Evolutionary conservation across 2,113 vertebrate genomes (phyloP), one percentile per base, ranked within the genome.

Genomic region (Diphyllodes magnificus): DNA sequence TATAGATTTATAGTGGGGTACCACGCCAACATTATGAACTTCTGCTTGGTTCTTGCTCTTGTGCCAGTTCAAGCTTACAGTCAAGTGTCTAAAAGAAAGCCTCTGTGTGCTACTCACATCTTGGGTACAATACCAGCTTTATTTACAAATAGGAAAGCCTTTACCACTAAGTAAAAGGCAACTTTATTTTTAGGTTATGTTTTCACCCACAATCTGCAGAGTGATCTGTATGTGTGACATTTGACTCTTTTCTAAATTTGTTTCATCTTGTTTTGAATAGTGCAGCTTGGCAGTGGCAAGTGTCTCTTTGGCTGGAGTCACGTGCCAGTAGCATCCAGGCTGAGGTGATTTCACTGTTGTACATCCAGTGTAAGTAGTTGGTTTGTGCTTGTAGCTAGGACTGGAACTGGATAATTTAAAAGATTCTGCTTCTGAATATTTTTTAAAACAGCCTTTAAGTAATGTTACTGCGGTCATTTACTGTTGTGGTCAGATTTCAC

Each of bases 161-260:
- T 87, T 19, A n/a, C 81, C n/a, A 20, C 72, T 35, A 28, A 89
- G 57, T 82, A 63, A 90, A 93, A 87, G 73, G 24, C 40, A 53
- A 47, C 65, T 95, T 94, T 95, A 95, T 96, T 95, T 95, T 94
- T 91, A 92, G 86, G 27, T 56, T 87, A 18, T 91, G 70, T 89
- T 92, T 92, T 94, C 81, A 60, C 40, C 35, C 64, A 37, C 81
- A 79, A 6, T 89, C 80, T 84, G 65, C 57, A 66, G 80, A 51
- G 63, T 30, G 83, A 84, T 89, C 78, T 70, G 37, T 64, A 18
- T 68, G 31, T 37, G 53, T 61, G 44, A 45, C 72, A 30, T 83
- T 92, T 83, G 65, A 89, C 90, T 92, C 61, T 92, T 88, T 84
- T 72, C 92, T 91, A 72, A 85, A 69, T 73, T 60, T 65, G 28